Evolutionary conservation across 2,888 invertebrate genomes (phyloP), one percentile per base, ranked within the genome.

Genomic region (Dolichopus griseipennis): DNA sequence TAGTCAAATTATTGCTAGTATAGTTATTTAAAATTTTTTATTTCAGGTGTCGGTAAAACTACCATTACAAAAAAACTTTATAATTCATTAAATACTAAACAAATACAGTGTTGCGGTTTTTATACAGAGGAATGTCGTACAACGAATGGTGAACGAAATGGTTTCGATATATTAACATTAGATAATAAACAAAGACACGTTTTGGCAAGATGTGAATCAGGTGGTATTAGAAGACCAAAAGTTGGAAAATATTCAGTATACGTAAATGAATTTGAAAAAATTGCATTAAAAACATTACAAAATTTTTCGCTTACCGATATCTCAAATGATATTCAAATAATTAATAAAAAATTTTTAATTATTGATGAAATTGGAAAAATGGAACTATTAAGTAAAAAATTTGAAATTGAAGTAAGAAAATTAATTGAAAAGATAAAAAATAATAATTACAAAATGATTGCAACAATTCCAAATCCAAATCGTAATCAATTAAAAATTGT

Each of bases 171-270:
- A 61, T 83, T 88, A 2, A 83, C 84, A 0, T 75, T 83, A 2
- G 20, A 37, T 64, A 73, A 78, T 70, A 84, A 83, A 0, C 74
- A 79, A 68, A 81, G 83, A 68, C 83, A 78, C 2, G 75, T 81
- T 15, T 78, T 90, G 66, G 86, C 89, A 9, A 82, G 86, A 76
- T 78, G 81, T 68, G 76, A 52, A 52, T 9, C 21, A 9, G n/a
- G 10, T 33, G 27, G 4, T 7, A 8, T 66, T 3, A 70, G 66
- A 1, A 72, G 75, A 1, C 77, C 77, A 15, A 80, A 75, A 74
- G 84, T 89, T n/a, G 89, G 89, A 15, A 85, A 85, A 73, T 90
- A 89, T 75, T 78, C 78, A 15, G 88, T 90, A 1, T 83, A 85
- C 72, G 72, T 86, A 3, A 75, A 82, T 34, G 83, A 86, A 6